Conservation (phyloP, 2,888 invertebrate species). For the Osmoderma eremita region DNA sequence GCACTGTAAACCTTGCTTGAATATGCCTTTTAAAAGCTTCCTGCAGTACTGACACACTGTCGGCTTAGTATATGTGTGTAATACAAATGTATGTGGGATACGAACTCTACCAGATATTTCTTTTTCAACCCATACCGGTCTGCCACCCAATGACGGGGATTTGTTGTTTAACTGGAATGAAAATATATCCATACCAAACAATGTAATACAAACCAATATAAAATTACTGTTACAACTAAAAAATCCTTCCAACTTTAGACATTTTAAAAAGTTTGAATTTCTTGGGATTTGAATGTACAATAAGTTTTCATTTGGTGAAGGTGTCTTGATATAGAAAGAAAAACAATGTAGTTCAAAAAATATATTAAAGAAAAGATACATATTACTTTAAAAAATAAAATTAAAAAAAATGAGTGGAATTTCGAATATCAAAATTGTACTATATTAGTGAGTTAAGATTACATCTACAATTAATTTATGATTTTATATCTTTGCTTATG, state of each 20-base stretch:
- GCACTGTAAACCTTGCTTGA: constrained; percentile 97
- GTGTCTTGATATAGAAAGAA: constrained; percentile 1
- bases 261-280: too few species aligned
- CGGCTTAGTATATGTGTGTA: constrained; percentile 96
- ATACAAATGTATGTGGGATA: constrained; percentile 96
- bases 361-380: too few species aligned
- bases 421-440: too few species aligned
- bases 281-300: too few species aligned
- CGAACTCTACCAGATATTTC: constrained; percentile 73
- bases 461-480: too few species aligned
- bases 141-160: constrained; percentile 76
- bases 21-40: constrained; percentile 92
- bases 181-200: background rate
- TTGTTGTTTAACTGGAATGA: constrained; percentile 63
- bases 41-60: constrained; percentile 97
- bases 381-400: too few species aligned
- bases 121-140: constrained; percentile 77
- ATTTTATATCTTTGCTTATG: too few species aligned
- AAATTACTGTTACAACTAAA: too few species aligned
- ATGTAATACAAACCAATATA: background rate
- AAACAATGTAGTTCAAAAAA: too few species aligned
- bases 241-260: too few species aligned
- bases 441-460: too few species aligned
- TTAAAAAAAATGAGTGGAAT: too few species aligned
- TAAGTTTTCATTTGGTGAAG: constrained; percentile 2